Base-by-base conservation (phyloP, 2,888 invertebrate genomes). In the Megaustenia siamemsis region DNA sequence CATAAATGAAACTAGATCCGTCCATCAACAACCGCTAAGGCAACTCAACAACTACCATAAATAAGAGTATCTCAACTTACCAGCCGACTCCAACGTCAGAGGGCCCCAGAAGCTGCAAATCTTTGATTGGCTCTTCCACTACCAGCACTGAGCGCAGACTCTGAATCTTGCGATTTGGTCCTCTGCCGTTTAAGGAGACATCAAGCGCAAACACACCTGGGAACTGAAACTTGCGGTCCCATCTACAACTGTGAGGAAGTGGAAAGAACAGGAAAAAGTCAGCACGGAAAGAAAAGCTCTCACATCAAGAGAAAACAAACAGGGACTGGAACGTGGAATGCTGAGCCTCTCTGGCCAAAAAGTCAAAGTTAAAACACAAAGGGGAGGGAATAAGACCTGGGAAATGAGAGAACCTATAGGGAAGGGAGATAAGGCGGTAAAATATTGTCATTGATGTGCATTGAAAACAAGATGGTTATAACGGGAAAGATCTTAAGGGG, bases 81-180 rank as follows among this genome's bases (percentile, higher is more conserved):
- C 88, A 86, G 82, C 86, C 84, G 73, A 90, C 88, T 79, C 87
- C 88, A 24, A 90, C 87, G 35, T 87, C 88, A 15, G 87, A 53
- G 4, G 91, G 90, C 76, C 92, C 92, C 21, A 81, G 69, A 35
- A 92, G 69, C 38, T 82, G 79, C 6, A 91, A 86, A n/a, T 87
- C 88, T 76, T 78, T 88, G 86, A 92, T 89, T 87, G 89, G 90
- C 85, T 89, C 88, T 84, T 92, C 86, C 28, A 91, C 90, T 71
- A 85, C 83, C 24, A 85, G 86, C 68, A 87, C 86, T 32, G 85
- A 83, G 68, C 66, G 86, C 76, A 83, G 60, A 78, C 66, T 56
- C n/a, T 38, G 76, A 28, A 38, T 49, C 43, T 78, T 45, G 53
- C 79, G 63, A 32, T 49, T 60, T 40, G 79, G 45, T 60, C 73